Conservation (phyloP, 2,888 invertebrate species). For the Macrosiphum euphorbiae region DNA sequence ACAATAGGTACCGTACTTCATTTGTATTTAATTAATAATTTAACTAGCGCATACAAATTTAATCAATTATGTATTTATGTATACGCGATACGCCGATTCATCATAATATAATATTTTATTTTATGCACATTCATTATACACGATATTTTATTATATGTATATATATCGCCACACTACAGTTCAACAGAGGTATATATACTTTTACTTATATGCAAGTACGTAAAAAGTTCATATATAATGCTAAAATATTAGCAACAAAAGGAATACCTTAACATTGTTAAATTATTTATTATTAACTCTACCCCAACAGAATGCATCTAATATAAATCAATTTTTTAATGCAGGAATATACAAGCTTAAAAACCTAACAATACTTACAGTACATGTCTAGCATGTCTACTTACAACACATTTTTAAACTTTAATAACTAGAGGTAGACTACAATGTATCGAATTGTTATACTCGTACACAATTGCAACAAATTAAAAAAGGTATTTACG, state of each 20-base stretch:
- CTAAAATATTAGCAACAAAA: not conserved
- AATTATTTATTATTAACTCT: not conserved
- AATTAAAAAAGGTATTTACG: not conserved
- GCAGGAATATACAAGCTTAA: not conserved
- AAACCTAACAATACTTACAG: not conserved
- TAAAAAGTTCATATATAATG: not conserved
- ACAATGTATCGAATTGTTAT: not conserved
- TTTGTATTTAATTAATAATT: constrained; percentile 22
- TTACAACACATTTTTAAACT: not conserved
- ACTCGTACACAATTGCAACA: not conserved
- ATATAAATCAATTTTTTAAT: not conserved
- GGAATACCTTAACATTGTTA: not conserved
- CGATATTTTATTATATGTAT: not conserved
- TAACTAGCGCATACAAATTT: not conserved
- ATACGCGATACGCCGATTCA: not conserved
- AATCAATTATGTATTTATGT: not conserved
- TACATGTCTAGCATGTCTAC: not conserved
- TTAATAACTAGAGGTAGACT: not conserved
- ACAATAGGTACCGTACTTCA: not conserved
- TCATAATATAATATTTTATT: not conserved
- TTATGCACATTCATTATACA: not conserved
- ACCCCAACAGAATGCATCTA: not conserved
- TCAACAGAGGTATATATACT: not conserved
- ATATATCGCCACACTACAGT: not conserved
- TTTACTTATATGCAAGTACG: not conserved